Evolutionary conservation across 2,888 invertebrate species (phyloP).

Genomic region (Pinctada fucata): DNA sequence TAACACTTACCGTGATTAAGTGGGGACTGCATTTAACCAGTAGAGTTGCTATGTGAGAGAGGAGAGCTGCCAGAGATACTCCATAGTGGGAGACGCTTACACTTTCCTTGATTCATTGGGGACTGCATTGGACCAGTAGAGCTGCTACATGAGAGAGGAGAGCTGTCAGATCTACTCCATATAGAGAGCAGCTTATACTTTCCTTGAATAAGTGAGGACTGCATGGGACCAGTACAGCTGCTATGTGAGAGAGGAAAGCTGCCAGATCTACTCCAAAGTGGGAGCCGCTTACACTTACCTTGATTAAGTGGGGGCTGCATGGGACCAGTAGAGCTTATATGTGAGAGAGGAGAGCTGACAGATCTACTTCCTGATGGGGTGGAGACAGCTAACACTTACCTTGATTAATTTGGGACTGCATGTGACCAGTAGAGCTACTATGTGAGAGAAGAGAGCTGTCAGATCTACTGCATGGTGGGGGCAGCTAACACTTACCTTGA

Average conservation of each 20-base stretch:
- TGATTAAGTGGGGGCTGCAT: background rate
- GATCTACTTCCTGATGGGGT: constrained; percentile 65
- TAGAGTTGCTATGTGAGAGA: constrained; percentile 62
- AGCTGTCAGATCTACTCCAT: constrained; percentile 58
- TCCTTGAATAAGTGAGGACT: constrained; percentile 59
- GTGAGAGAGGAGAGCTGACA: constrained; percentile 59
- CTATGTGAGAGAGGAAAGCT: constrained; percentile 61
- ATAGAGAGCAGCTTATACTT: constrained; percentile 53
- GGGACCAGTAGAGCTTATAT: constrained; percentile 61
- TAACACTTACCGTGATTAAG: background rate
- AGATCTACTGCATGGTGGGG: constrained; percentile 64
- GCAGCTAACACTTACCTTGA: constrained; percentile 41
- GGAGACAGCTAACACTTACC: constrained; percentile 55
- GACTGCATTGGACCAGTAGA: background rate
- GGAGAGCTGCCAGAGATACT: constrained; percentile 53
- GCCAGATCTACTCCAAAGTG: constrained; percentile 62
- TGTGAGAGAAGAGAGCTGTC: constrained; percentile 61
- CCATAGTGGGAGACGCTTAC: background rate
- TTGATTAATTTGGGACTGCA: constrained; percentile 60
- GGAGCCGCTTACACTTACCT: constrained; percentile 18
- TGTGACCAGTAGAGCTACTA: constrained; percentile 62
- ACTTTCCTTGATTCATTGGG: background rate
- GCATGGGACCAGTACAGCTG: constrained; percentile 62
- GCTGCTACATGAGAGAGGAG: constrained; percentile 62
- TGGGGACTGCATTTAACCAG: constrained; percentile 45